Base-by-base conservation (phyloP, 2,888 invertebrate species). In the Steinernema hermaphroditum region DNA sequence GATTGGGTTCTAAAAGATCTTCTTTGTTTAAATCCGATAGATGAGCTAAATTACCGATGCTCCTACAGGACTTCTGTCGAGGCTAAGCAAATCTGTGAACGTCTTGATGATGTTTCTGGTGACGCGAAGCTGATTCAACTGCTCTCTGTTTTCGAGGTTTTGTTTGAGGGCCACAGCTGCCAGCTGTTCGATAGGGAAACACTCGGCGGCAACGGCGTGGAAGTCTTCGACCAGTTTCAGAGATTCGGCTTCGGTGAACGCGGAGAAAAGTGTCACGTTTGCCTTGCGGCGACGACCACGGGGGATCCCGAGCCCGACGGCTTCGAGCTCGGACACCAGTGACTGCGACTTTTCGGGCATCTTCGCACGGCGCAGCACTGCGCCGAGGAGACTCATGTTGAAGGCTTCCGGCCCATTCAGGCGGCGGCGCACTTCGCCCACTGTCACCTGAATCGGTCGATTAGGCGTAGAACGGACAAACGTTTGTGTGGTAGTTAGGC, bases 301-400 rank as follows among this genome's bases (percentile, higher is more conserved):
- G 6, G 69, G 69, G 44, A 69, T 44, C 12, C 41, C 44, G 9
- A 69, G 69, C 6, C 69, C 69, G 41, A 69, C 69, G 29, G 22
- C 29, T 6, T 19, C 41, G 41, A 69, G 69, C 29, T 69, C 69
- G 6, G 69, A 41, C 22, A 44, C 44, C 8, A 69, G 69, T 9
- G 41, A 44, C 16, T 44, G 41, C 12, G 43, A 44, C 22, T 69
- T 69, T 16, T 41, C 41, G 14, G 69, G 69, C 69, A 69, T 69
- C 29, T 69, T 69, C 1, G 69, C 69, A 1, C 69, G 69, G 12
- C 69, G 69, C 16, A 69, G 69, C 16, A 69, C 41, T 6, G 69
- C 69, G 44, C 69, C 44, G 2, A 44, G 24, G 14, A 69, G 69
- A 44, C 69, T 69, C 41, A 69, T 44, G 69, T 69, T 69, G 69